Evolutionary conservation across 35 echinoderm and acorn worm genomes (phyloP).

Genomic region (Apostichopus californicus): DNA sequence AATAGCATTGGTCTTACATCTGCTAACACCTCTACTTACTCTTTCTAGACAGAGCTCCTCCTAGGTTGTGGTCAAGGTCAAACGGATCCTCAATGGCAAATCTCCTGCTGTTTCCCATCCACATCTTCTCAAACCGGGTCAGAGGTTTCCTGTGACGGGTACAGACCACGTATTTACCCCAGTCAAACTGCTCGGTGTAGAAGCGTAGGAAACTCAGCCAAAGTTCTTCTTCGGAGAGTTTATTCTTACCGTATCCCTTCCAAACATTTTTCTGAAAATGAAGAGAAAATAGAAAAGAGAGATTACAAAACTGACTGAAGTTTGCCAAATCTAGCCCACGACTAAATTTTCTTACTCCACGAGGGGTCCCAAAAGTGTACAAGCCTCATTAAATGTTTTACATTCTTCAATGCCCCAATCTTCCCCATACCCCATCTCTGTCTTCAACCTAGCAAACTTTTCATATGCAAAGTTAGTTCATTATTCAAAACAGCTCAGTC

Average conservation of each 20-base stretch:
- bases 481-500: no score
- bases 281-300: no score
- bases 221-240: conserved; percentile 63
- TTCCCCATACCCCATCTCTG: no score
- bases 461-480: no score
- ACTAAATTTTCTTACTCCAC: no score
- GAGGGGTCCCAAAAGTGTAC: no score
- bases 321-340: no score
- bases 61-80: conserved; percentile 93
- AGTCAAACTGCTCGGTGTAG: conserved; percentile 93
- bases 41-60: conserved; percentile 80
- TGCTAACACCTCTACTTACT: conserved; percentile 59
- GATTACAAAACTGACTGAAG: no score
- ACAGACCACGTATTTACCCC: conserved; percentile 80
- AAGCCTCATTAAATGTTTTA: no score
- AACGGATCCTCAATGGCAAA: conserved; percentile 96
- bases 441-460: no score
- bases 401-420: no score
- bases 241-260: conserved; percentile 63
- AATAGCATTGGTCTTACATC: background rate
- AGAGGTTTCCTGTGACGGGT: conserved; percentile 73
- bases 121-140: conserved; percentile 95
- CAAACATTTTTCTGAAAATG: conserved; percentile 54
- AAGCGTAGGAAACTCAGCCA: conserved; percentile 90
- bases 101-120: conserved; percentile 64